phyloP scores from a whole-genome alignment of 1,140 invertebrate species.

The Papilio machaon region DNA sequence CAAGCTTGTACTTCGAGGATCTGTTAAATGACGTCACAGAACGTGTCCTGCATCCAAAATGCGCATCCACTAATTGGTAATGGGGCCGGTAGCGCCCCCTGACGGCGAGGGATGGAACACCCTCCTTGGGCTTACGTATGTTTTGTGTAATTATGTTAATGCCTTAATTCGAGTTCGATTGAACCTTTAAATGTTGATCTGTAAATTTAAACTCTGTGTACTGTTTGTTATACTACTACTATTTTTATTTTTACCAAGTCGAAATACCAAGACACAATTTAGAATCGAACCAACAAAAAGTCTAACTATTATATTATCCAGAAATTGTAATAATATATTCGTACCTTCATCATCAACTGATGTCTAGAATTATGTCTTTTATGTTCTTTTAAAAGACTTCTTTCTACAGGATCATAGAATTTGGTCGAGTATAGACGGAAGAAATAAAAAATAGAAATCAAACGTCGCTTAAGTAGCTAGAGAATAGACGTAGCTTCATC shows the following conservation, averaged over 20 bases:
- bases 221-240: too few relatives aligned
- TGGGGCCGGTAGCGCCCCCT: background rate
- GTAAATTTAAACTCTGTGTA: background rate
- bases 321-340: background rate
- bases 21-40: background rate
- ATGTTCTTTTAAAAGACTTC: background rate
- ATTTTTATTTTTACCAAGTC: background rate
- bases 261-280: conserved; percentile 9
- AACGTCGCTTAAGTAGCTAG: background rate
- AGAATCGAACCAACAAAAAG: conserved; percentile 1
- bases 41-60: conserved; percentile 13
- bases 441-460: background rate
- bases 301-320: background rate
- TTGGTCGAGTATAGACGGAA: background rate
- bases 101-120: background rate
- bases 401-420: background rate
- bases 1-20: background rate
- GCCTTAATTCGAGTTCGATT: background rate
- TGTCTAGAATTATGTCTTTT: background rate
- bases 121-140: background rate
- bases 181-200: background rate
- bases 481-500: background rate
- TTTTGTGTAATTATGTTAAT: conserved; percentile 3
- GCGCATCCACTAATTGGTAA: conserved; percentile 22
- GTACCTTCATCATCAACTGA: background rate